These are phyloP conservation scores for Phortica magna DNA, from an alignment of 2,888 invertebrate genomes.

Conservation along the genomic window DNA sequence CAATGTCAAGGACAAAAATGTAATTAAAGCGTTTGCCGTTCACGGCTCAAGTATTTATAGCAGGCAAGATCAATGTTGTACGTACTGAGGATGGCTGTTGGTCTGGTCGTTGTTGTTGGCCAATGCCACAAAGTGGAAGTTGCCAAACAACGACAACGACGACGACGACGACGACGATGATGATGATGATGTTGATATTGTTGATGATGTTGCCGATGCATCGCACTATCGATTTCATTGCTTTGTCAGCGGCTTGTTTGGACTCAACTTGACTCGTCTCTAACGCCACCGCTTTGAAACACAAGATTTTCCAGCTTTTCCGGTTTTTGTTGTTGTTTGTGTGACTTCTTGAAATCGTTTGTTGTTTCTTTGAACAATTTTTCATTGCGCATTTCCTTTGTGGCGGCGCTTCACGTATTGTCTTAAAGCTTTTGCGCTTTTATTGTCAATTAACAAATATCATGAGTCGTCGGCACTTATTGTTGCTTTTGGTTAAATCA, in stretches of 20 bases:
- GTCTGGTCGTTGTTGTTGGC: constrained; percentile 44
- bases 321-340: constrained; percentile 49
- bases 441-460: neutral
- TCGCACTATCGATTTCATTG: constrained; percentile 23
- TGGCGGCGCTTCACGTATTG: too few relatives aligned
- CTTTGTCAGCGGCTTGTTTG: constrained; percentile 20
- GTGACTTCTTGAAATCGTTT: neutral
- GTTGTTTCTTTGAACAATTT: neutral
- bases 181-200: constrained; percentile 17
- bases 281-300: constrained; percentile 55
- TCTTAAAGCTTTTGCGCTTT: too few relatives aligned
- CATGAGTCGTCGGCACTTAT: too few relatives aligned
- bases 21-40: constrained; percentile 71
- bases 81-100: constrained; percentile 15
- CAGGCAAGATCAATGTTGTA: constrained; percentile 3
- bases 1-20: constrained; percentile 77
- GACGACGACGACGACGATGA: constrained; percentile 31
- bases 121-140: constrained; percentile 51
- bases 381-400: neutral
- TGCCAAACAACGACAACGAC: constrained; percentile 53
- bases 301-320: constrained; percentile 69
- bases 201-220: neutral
- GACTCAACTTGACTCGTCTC: neutral
- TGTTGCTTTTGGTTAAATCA: neutral
- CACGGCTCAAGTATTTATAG: constrained; percentile 61